Evolutionary conservation across 2,888 invertebrate species (phyloP).

Genomic region (Lydus trimaculatus): DNA sequence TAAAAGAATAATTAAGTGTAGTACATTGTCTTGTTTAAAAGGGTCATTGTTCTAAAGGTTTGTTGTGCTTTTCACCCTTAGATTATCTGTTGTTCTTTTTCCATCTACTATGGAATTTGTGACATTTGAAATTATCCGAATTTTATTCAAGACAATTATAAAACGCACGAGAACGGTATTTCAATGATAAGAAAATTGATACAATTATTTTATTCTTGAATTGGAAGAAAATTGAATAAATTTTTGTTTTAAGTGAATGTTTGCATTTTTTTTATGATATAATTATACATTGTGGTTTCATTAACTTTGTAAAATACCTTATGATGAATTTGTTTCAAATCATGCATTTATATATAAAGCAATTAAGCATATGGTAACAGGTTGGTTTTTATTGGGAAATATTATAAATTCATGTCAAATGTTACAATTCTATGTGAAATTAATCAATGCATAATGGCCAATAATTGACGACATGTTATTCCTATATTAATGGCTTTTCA

Average conservation of each 20-base stretch:
- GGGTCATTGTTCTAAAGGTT: constrained; percentile 40
- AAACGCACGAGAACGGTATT: not conserved
- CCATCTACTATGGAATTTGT: constrained; percentile 19
- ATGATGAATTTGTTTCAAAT: not conserved
- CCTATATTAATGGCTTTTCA: constrained; percentile 28
- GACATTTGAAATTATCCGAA: constrained; percentile 14
- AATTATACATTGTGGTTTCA: not conserved
- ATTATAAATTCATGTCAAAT: constrained; percentile 25
- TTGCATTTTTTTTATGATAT: not conserved
- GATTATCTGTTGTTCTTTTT: constrained; percentile 36
- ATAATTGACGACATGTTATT: constrained; percentile 34
- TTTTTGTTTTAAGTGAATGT: not conserved
- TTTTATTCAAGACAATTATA: constrained; percentile 15
- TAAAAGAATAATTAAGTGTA: constrained; percentile 42
- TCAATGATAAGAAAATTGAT: constrained; percentile 5
- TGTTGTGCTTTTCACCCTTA: constrained; percentile 37
- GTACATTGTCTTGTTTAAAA: constrained; percentile 39
- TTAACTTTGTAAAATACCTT: not conserved
- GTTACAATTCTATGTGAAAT: constrained; percentile 26
- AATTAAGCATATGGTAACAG: constrained; percentile 15
- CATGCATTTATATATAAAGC: constrained; percentile 3
- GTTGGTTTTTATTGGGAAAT: constrained; percentile 11
- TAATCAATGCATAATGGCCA: constrained; percentile 28
- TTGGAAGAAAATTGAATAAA: not conserved
- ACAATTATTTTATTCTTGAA: constrained; percentile 9